Conservation (phyloP, 1,140 invertebrate genomes). For the Yoshiicerus persimilis region DNA sequence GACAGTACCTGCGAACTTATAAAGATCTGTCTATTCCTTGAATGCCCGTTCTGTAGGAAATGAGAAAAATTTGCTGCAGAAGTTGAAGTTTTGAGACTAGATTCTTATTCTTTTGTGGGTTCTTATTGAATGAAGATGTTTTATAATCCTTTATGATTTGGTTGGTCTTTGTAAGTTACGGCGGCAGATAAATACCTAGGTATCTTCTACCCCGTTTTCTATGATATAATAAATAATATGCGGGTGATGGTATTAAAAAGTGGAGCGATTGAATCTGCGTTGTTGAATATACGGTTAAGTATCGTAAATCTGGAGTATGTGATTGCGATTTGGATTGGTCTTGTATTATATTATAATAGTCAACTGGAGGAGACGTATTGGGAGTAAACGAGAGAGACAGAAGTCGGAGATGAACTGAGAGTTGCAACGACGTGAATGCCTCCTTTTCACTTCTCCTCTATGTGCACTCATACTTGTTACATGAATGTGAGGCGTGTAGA, state of each 20-base stretch:
- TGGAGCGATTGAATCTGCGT: neutral
- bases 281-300: neutral
- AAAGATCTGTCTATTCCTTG: too few relatives aligned
- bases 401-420: slow-evolving; percentile 12
- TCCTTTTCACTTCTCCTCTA: neutral
- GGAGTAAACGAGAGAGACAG: neutral
- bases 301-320: neutral
- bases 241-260: neutral
- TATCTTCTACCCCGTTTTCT: neutral
- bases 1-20: neutral
- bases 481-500: neutral
- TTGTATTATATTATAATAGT: neutral
- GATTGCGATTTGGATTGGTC: neutral
- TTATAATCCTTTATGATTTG: too few relatives aligned
- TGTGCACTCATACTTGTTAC: neutral
- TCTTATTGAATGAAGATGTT: too few relatives aligned
- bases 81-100: too few relatives aligned
- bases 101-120: too few relatives aligned
- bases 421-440: neutral
- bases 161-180: neutral
- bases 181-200: neutral
- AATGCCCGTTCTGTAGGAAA: too few relatives aligned
- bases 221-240: neutral
- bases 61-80: too few relatives aligned
- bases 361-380: neutral